Evolutionary conservation across 1,140 invertebrate species (phyloP).

Genomic region (Goniozus legneri): DNA sequence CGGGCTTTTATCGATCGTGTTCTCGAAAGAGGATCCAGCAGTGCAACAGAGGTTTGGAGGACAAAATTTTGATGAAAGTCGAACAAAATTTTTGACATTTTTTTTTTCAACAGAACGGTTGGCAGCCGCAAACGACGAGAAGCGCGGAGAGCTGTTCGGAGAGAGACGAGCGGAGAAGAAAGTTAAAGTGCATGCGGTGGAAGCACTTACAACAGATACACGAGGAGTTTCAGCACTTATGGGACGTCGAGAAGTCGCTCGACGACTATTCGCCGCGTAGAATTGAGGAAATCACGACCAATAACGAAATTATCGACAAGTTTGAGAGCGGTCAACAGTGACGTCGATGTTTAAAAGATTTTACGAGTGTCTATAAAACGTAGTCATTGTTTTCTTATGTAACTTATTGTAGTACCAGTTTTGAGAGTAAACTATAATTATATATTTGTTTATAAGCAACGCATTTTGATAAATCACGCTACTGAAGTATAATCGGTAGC

Average conservation of each 20-base stretch:
- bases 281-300: too few relatives aligned
- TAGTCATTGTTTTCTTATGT: too few relatives aligned
- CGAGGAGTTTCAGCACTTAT: constrained; percentile 41
- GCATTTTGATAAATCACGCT: too few relatives aligned
- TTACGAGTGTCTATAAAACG: too few relatives aligned
- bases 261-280: constrained; percentile 42
- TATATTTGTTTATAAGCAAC: too few relatives aligned
- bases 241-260: constrained; percentile 45
- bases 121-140: constrained; percentile 11
- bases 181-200: constrained; percentile 45
- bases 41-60: constrained; percentile 19
- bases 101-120: constrained; percentile 15
- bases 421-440: too few relatives aligned
- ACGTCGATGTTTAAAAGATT: too few relatives aligned
- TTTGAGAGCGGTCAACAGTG: too few relatives aligned
- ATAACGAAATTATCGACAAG: too few relatives aligned
- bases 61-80: not conserved
- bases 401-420: too few relatives aligned
- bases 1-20: constrained; percentile 48
- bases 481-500: constrained; percentile 24
- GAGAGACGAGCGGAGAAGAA: constrained; percentile 29
- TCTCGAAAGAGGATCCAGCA: constrained; percentile 41
- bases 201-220: constrained; percentile 51
- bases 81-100: not conserved
- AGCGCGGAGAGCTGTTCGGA: constrained; percentile 12